Percentiles rank a stretch among this genome's conserved stretches.
Conservation (phyloP, 2,888 invertebrate species). For the Noctua pronuba region DNA sequence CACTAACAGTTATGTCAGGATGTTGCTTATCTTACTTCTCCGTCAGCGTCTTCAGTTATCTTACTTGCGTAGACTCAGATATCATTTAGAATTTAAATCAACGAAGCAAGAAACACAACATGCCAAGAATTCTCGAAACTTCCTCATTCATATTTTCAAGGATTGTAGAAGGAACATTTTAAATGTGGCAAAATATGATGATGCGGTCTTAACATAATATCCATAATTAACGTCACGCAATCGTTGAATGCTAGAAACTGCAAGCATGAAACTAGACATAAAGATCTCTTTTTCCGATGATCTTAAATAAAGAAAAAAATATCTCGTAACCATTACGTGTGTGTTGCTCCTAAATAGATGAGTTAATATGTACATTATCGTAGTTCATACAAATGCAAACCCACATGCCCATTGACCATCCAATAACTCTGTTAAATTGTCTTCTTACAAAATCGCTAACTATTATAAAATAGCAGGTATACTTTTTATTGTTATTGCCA, state of each 20-base stretch:
- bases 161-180: conserved; percentile 3
- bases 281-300: not conserved
- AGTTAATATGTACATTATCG: not conserved
- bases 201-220: not conserved
- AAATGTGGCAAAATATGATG: not conserved
- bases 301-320: not conserved
- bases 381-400: conserved; percentile 11
- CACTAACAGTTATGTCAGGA: conserved; percentile 34
- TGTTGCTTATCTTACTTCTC: conserved; percentile 34
- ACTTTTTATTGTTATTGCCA: conserved; percentile 18
- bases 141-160: not conserved
- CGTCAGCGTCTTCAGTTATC: conserved; percentile 8
- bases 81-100: conserved; percentile 18
- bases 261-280: not conserved
- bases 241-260: not conserved
- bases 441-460: conserved; percentile 13
- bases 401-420: not conserved
- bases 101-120: conserved; percentile 4
- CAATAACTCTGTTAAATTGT: not conserved
- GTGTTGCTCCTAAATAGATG: not conserved
- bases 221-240: not conserved
- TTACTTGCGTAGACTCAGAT: conserved; percentile 19
- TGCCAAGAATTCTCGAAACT: not conserved
- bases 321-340: conserved; percentile 2
- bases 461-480: conserved; percentile 1